Base-by-base conservation (phyloP, 2,888 invertebrate genomes). In the Andrena minutula region DNA sequence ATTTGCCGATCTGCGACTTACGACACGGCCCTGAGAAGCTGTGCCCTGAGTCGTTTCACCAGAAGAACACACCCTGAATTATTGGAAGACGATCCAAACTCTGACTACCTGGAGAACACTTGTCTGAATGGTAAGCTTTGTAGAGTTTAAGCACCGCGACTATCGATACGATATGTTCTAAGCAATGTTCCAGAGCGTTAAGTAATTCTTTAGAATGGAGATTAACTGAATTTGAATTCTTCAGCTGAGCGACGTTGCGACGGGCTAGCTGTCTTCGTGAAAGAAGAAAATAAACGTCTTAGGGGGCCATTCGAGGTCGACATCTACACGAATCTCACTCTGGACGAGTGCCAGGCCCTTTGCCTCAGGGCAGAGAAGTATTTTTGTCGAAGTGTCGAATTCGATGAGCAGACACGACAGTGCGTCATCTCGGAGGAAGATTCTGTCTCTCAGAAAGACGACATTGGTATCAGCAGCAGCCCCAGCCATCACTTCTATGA, bases 401-500 rank as follows among this genome's bases (percentile, higher is more conserved):
- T 97, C 91, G 98, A 98, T 91, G 97, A 97, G 87, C 97, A 97
- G 95, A 97, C 97, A 2, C 96, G 97, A 74, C 97, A 97, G 90
- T 98, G 98, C 90, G 97, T 97, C n/a, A 95, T 98, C 58, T 98
- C 98, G 0, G 98, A 98, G 94, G 98, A 98, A 94, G 98, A 98
- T 92, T 98, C 98, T 0, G 96, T 97, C 56, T 98, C 98, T 0
- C 97, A 98, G 93, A 97, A 97, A 92, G 97, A 98, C 92, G 98
- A 98, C 92, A 96, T 98, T 88, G 97, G 97, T 65, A 96, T 97
- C 49, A 97, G 97, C 93, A 97, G 96, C 89, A 97, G 97, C 89
- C 97, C 97, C 2, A 97, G 97, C 10, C 97, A 98, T 94, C 97
- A 98, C 92, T 97, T 98, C 93, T 98, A 97, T 92, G 98, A 98